A percentile compares a stretch with the other conserved stretches of the same genome.
phyloP scores from a whole-genome alignment of 2,113 vertebrate species.

The Tylochromis polylepis region DNA sequence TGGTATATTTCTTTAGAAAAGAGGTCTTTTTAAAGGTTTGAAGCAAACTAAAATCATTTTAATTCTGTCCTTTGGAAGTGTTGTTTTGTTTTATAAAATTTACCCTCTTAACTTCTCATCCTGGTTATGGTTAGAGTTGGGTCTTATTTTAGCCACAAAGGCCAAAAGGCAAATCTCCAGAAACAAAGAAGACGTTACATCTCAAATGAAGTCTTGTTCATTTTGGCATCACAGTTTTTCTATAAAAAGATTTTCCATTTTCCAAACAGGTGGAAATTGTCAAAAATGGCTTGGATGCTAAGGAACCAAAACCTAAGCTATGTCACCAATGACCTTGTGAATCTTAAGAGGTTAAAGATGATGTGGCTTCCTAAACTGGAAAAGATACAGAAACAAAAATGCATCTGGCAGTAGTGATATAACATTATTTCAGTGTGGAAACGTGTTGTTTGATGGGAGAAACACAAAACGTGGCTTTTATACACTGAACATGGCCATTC shows the following conservation, averaged over 20 bases:
- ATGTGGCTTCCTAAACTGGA: background rate
- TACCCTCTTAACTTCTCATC: background rate
- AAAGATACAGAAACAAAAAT: background rate
- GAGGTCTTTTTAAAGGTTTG: background rate
- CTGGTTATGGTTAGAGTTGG: background rate
- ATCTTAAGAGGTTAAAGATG: background rate
- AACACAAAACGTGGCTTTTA: background rate
- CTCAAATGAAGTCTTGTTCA: background rate
- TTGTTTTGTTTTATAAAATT: background rate
- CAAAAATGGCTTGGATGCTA: background rate
- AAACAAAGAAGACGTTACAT: background rate
- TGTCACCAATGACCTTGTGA: background rate
- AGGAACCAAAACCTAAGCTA: background rate
- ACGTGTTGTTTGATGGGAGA: background rate
- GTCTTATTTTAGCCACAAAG: background rate
- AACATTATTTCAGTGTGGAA: slow-evolving; percentile 12
- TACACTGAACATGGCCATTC: background rate
- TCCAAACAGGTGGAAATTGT: background rate
- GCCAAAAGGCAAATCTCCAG: background rate
- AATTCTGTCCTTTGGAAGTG: background rate
- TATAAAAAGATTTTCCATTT: background rate
- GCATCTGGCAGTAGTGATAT: background rate
- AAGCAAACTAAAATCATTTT: background rate
- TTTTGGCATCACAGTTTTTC: accelerated
- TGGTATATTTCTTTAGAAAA: background rate